Base-by-base conservation (phyloP, 2,113 vertebrate genomes). In the Misgurnus mizolepis region DNA sequence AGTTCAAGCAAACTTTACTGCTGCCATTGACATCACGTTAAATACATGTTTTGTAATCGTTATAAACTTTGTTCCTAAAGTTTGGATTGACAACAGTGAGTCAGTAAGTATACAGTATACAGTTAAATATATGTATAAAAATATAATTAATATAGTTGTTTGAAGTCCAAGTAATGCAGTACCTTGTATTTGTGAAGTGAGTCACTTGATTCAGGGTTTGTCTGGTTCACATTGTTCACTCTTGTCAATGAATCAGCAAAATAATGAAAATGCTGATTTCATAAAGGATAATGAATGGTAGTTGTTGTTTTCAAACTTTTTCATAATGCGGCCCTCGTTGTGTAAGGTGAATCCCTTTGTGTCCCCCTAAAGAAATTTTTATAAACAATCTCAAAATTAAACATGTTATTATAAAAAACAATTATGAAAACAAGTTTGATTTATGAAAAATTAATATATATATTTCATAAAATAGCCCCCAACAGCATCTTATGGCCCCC, bases 241-340 rank as follows among this genome's bases (percentile, higher is more conserved):
- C 27, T 34, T 34, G 27, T 34, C 27, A 45, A 45, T 74, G 71
- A 74, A 60, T 45, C 55, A 61, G 40, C 55, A 61, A n/a, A 45
- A 73, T 3, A 8, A 12, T 22, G 4, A 10, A 72, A 43, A 1
- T 45, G 9, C 27, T 17, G 27, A 34, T 34, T 34, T 34, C 27
- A 34, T 34, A 34, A 34, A 34, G 27, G 27, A 34, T 34, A 34
- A 34, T 34, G 27, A 34, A 34, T 34, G 3, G 27, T 34, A 34
- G 27, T 34, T 34, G 27, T 34, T 34, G 27, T 34, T 34, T 1
- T 34, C 27, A 34, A 34, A 34, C 27, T 34, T 34, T 34, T 34
- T 34, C 27, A 34, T 34, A 34, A 34, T 34, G 27, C 27, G 27
- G 27, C 27, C 27, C 27, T 3, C 27, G 2, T 34, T 34, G 27